These are phyloP conservation scores for Sebastes fasciatus DNA, from an alignment of 2,113 vertebrate species.

Conservation along the genomic window DNA sequence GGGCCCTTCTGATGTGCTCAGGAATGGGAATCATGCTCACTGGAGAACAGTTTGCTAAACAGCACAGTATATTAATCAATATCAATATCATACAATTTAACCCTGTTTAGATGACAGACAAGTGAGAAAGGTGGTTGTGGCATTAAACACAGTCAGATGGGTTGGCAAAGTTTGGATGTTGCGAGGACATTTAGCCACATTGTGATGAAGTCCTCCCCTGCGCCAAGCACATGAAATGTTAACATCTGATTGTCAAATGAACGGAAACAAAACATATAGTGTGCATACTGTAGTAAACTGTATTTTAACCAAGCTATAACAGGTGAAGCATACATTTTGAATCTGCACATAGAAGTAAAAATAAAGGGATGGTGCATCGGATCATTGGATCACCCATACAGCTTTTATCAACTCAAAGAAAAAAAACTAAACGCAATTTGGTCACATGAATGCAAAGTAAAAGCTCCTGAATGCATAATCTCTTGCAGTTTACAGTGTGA, in stretches of 20 bases:
- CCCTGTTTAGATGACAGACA: slow-evolving; percentile 48
- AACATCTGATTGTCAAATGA: slow-evolving; percentile 57
- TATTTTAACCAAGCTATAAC: not conserved
- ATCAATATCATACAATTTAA: slow-evolving; percentile 24
- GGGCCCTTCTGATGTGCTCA: not conserved
- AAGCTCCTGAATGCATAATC: slow-evolving; percentile 37
- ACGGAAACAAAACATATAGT: not conserved
- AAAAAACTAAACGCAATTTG: not conserved
- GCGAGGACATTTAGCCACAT: slow-evolving; percentile 7
- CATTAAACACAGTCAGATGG: slow-evolving; percentile 24
- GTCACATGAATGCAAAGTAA: slow-evolving; percentile 28
- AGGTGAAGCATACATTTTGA: not conserved
- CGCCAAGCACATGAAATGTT: slow-evolving; percentile 20
- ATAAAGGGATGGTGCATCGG: slow-evolving; percentile 53
- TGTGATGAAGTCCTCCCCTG: not conserved
- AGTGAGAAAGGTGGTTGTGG: slow-evolving; percentile 26
- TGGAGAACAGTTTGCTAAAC: slow-evolving; percentile 22
- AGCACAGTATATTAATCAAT: slow-evolving; percentile 24
- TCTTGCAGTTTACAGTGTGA: slow-evolving; percentile 26
- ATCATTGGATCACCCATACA: not conserved
- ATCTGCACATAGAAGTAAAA: slow-evolving; percentile 11
- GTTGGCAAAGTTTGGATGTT: slow-evolving; percentile 6
- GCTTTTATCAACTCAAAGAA: slow-evolving; percentile 2
- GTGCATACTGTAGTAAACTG: not conserved
- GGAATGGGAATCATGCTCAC: slow-evolving; percentile 31